Conservation (phyloP, 2,888 invertebrate species). For the Tinea pellionella region DNA sequence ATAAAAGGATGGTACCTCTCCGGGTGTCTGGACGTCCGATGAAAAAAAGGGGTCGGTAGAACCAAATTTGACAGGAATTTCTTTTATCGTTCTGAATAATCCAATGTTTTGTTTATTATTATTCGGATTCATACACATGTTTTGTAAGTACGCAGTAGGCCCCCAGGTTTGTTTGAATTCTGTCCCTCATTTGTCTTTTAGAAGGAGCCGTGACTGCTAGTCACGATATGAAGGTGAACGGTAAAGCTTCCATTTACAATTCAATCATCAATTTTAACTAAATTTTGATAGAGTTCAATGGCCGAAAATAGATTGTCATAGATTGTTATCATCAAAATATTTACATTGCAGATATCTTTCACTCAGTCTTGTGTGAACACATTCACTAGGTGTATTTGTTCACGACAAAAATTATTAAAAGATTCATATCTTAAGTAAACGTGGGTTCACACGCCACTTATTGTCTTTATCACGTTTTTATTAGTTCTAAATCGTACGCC, state of each 20-base stretch:
- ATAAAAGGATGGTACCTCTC: too few relatives aligned
- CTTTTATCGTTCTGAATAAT: too few relatives aligned
- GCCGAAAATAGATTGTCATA: background rate
- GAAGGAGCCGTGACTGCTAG: background rate
- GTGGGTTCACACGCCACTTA: background rate
- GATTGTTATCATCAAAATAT: background rate
- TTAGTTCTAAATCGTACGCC: background rate
- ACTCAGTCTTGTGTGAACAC: background rate
- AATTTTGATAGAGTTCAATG: background rate
- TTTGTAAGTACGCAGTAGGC: too few relatives aligned
- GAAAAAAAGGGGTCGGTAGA: too few relatives aligned
- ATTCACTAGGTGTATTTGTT: too few relatives aligned
- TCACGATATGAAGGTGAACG: conserved; percentile 3
- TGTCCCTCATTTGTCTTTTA: conserved; percentile 13
- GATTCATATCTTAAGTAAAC: background rate
- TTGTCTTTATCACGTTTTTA: background rate
- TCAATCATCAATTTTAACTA: background rate
- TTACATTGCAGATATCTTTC: conserved; percentile 1
- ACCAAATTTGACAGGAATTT: too few relatives aligned
- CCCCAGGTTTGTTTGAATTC: conserved; percentile 15
- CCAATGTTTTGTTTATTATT: too few relatives aligned
- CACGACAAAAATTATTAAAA: background rate
- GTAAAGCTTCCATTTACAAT: background rate
- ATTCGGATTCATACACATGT: too few relatives aligned
- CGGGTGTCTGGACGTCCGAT: too few relatives aligned